Conservation (phyloP, 2,888 invertebrate species). For the Pseudeuparius sepicola region DNA sequence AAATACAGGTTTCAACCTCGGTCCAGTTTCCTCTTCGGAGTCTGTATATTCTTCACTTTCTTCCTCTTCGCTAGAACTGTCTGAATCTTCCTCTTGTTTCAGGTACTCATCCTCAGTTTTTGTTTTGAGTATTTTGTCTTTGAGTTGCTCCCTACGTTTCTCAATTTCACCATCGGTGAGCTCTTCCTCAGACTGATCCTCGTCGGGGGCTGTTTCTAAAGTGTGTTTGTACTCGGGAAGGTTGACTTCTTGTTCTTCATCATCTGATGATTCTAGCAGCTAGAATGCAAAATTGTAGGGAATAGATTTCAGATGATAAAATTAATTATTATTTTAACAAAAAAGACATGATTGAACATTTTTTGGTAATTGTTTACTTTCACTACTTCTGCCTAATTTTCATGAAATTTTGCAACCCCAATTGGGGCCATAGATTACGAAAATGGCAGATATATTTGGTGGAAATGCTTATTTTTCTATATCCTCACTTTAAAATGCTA, state of each 20-base stretch:
- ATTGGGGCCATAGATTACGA: no score
- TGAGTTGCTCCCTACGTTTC: conserved; percentile 58
- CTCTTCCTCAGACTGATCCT: conserved; percentile 70
- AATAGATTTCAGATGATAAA: no score
- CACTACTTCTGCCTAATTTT: no score
- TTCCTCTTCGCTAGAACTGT: conserved; percentile 58
- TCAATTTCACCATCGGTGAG: conserved; percentile 81
- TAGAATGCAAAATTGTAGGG: no score
- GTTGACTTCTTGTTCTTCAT: conserved; percentile 41
- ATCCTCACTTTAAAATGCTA: no score
- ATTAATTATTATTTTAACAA: no score
- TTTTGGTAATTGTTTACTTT: no score
- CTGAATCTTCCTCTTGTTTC: conserved; percentile 63
- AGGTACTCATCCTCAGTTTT: conserved; percentile 66
- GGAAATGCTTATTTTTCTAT: no score
- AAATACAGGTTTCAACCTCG: conserved; percentile 85
- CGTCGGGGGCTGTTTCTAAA: conserved; percentile 39
- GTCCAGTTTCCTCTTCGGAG: conserved; percentile 75
- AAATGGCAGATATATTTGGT: no score
- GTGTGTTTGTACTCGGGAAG: conserved; percentile 36
- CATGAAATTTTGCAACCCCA: no score
- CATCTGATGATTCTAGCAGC: conserved; percentile 49
- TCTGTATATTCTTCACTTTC: conserved; percentile 82
- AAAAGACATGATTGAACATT: no score
- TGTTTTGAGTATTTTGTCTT: conserved; percentile 51